These are phyloP conservation scores for Diorhabda carinulata DNA, from an alignment of 1,140 invertebrate genomes.

Conservation along the genomic window DNA sequence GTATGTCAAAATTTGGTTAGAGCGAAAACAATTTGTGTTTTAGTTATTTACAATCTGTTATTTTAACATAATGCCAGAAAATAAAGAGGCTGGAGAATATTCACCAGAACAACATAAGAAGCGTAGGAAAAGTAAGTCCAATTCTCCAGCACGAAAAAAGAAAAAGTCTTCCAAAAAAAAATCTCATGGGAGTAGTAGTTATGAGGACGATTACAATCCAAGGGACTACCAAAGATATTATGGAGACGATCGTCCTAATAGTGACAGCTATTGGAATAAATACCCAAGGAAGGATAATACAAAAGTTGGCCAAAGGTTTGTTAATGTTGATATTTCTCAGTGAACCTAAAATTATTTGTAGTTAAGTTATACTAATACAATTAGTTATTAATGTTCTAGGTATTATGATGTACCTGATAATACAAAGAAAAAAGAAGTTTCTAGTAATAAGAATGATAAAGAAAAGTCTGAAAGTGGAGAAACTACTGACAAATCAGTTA, in stretches of 20 bases:
- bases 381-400: constrained; percentile 18
- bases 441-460: constrained; percentile 13
- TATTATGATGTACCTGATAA: constrained; percentile 32
- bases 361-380: too few relatives aligned
- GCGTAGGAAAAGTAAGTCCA: neutral
- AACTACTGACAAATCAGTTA: constrained; percentile 22
- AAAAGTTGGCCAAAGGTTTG: constrained; percentile 31
- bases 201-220: constrained; percentile 1
- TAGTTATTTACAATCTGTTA: too few relatives aligned
- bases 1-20: too few relatives aligned
- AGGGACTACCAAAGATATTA: constrained; percentile 40
- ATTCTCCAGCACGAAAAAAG: neutral
- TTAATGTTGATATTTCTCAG: neutral
- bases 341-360: too few relatives aligned
- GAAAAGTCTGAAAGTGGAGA: constrained; percentile 17
- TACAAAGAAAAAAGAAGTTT: constrained; percentile 22
- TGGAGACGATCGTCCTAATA: constrained; percentile 41
- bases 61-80: neutral
- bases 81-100: neutral
- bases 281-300: constrained; percentile 43
- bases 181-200: neutral
- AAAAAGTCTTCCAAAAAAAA: constrained; percentile 5
- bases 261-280: constrained; percentile 47
- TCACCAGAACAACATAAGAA: neutral
- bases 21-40: too few relatives aligned